Percentiles rank a stretch among this genome's conserved stretches.
Conservation (phyloP, 2,113 vertebrate genomes). For the Actenoides lindsayi region DNA sequence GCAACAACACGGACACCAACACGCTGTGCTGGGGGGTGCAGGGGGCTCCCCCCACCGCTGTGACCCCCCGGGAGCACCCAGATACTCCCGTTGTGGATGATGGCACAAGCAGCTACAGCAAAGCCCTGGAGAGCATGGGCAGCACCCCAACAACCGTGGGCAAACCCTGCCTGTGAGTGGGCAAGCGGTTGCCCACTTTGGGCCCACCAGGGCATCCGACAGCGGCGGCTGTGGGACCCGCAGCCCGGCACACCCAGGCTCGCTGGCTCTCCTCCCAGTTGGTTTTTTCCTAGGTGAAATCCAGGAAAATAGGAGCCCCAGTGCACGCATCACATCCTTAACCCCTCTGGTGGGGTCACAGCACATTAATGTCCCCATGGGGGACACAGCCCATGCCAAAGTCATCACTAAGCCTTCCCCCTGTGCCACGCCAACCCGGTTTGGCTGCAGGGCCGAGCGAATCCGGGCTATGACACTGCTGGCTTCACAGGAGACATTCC, state of each 20-base stretch:
- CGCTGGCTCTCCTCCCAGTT: slow-evolving; percentile 37
- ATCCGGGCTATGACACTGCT: accelerated
- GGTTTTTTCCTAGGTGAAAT: slow-evolving; percentile 47
- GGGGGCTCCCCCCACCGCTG: background rate
- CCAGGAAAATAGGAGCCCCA: background rate
- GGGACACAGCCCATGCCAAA: accelerated
- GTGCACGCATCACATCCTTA: background rate
- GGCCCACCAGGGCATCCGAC: background rate
- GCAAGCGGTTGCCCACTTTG: accelerated
- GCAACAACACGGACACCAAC: background rate
- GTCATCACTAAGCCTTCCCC: background rate
- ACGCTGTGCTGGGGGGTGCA: accelerated
- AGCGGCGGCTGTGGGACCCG: background rate
- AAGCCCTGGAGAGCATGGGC: background rate
- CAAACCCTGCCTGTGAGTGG: background rate
- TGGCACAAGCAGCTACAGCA: accelerated
- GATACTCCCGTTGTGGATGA: accelerated
- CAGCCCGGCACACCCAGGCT: background rate
- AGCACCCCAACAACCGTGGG: background rate
- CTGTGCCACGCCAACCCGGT: accelerated
- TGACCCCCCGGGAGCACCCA: accelerated
- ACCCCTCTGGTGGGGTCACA: background rate
- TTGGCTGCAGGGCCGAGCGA: accelerated
- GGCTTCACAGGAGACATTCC: background rate
- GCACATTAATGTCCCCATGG: background rate